phyloP scores from a whole-genome alignment of 2,888 invertebrate species.

The Griposia aprilina region DNA sequence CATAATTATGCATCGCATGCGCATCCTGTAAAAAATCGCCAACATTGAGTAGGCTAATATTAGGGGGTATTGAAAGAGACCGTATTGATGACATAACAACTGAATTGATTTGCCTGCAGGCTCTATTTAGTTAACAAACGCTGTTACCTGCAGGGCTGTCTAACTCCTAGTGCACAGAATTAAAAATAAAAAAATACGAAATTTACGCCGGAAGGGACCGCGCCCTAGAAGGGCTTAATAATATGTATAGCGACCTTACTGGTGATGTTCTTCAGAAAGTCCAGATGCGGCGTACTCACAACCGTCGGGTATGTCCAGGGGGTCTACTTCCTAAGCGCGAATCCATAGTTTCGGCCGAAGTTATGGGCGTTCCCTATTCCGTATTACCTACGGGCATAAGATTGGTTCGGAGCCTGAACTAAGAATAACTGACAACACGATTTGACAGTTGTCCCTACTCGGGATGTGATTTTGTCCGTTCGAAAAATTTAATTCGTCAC shows the following conservation, averaged over 20 bases:
- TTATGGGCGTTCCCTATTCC: not conserved
- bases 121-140: constrained; percentile 24
- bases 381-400: not conserved
- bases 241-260: not conserved
- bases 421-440: not conserved
- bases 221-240: too few species aligned
- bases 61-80: not conserved
- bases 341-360: not conserved
- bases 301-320: too few species aligned
- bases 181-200: not conserved
- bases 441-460: not conserved
- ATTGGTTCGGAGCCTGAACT: not conserved
- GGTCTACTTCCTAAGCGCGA: not conserved
- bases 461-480: not conserved
- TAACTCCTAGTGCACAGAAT: not conserved
- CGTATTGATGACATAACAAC: constrained; percentile 36
- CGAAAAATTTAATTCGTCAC: not conserved
- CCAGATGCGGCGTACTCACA: too few species aligned
- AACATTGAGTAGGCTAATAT: not conserved
- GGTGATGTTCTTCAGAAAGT: not conserved
- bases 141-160: constrained; percentile 39
- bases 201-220: not conserved
- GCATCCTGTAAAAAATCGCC: not conserved
- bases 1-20: not conserved
- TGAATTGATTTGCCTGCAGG: constrained; percentile 32